Evolutionary conservation across 2,888 invertebrate species (phyloP).

Genomic region (Podabrus alpinus): DNA sequence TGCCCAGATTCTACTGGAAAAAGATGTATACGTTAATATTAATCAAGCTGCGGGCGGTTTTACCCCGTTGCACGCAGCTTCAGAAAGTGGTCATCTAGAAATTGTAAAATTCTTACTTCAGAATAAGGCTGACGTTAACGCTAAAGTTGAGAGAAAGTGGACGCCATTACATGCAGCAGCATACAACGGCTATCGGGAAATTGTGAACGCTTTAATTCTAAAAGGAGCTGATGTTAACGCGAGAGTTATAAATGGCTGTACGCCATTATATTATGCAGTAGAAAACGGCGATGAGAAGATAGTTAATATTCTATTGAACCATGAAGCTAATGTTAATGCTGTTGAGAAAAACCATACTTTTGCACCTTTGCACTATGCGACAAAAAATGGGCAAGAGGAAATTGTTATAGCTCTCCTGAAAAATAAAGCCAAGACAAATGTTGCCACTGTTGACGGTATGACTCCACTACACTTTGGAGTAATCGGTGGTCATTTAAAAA

Average conservation of each 20-base stretch:
- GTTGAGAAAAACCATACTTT: background rate
- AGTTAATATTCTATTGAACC: background rate
- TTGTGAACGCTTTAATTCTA: conserved; percentile 70
- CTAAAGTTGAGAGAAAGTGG: background rate
- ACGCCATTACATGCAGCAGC: conserved; percentile 73
- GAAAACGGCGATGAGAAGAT: background rate
- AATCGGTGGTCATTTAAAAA: conserved; percentile 80
- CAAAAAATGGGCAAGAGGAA: background rate
- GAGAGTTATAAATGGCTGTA: conserved; percentile 85
- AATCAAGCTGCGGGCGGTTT: background rate
- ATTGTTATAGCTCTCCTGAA: background rate
- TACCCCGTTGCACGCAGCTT: background rate
- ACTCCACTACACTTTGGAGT: conserved; percentile 86
- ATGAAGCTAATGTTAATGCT: conserved; percentile 72
- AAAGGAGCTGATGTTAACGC: conserved; percentile 74
- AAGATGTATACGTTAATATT: background rate
- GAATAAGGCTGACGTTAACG: background rate
- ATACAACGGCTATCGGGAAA: conserved; percentile 79
- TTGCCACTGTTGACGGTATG: conserved; percentile 76
- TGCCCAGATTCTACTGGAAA: background rate
- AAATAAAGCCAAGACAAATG: background rate
- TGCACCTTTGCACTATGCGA: background rate
- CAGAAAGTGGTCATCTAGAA: background rate
- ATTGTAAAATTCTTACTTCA: background rate
- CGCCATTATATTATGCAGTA: conserved; percentile 81